Evolutionary conservation across 2,888 invertebrate species (phyloP).

Genomic region (Dryobotodes eremita): DNA sequence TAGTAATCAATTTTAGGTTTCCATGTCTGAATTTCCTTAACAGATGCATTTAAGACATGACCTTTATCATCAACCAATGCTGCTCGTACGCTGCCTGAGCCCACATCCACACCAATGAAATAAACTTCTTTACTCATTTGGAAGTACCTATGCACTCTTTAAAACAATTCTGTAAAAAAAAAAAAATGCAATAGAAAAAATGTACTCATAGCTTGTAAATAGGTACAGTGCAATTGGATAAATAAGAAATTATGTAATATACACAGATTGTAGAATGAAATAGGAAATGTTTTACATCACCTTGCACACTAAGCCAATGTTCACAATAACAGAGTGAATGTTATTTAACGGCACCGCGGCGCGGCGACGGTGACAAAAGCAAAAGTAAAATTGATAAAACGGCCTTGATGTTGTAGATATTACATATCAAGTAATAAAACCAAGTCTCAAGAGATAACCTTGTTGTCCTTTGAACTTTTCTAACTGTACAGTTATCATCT

Average conservation of each 20-base stretch:
- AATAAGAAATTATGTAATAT: background rate
- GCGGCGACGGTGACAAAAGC: constrained; percentile 16
- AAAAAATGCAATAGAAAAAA: background rate
- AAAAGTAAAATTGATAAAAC: constrained; percentile 47
- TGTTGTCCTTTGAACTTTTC: constrained; percentile 61
- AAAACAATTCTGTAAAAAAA: background rate
- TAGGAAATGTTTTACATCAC: constrained; percentile 14
- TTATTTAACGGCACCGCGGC: constrained; percentile 20
- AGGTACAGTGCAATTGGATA: background rate
- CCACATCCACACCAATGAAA: constrained; percentile 98
- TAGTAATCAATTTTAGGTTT: constrained; percentile 94
- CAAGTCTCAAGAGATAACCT: constrained; percentile 59
- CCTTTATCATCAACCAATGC: constrained; percentile 94
- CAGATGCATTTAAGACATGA: constrained; percentile 91
- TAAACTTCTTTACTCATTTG: constrained; percentile 81
- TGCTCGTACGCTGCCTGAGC: constrained; percentile 97
- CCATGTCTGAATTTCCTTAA: constrained; percentile 94
- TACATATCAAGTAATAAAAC: constrained; percentile 48
- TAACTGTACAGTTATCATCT: constrained; percentile 6
- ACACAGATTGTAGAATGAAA: constrained; percentile 9
- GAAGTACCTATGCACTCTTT: background rate
- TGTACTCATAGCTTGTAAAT: background rate
- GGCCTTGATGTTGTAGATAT: constrained; percentile 55
- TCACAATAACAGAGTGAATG: constrained; percentile 30
- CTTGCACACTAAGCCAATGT: constrained; percentile 10